phyloP scores from a whole-genome alignment of 1,140 invertebrate species.

The Drosophila littoralis region DNA sequence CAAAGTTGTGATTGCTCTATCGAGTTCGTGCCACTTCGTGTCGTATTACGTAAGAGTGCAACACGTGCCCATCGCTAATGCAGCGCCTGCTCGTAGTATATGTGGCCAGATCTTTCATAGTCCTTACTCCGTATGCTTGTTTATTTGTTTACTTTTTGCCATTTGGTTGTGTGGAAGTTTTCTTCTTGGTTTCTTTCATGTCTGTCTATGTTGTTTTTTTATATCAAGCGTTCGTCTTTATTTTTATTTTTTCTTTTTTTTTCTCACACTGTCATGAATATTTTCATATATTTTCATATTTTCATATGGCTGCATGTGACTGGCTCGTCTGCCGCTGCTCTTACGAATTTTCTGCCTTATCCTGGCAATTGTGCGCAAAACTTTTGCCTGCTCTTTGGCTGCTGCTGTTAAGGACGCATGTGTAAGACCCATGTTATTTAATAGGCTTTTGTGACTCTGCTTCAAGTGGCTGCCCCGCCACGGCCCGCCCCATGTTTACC shows the following conservation, averaged over 20 bases:
- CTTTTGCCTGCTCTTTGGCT: conserved; percentile 48
- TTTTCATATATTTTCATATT: conserved; percentile 82
- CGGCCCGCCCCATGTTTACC: not conserved
- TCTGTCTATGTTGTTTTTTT: conserved; percentile 21
- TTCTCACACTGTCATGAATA: conserved; percentile 59
- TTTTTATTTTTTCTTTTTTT: conserved; percentile 18
- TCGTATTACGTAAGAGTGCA: not conserved
- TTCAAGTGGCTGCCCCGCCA: conserved; percentile 30
- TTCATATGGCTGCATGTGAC: conserved; percentile 52
- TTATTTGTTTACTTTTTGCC: conserved; percentile 79
- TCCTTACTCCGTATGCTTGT: conserved; percentile 37
- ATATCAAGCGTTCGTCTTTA: conserved; percentile 13
- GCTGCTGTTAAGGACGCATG: conserved; percentile 54
- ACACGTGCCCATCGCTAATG: conserved; percentile 8
- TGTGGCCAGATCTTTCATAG: conserved; percentile 19
- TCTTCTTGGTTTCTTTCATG: conserved; percentile 33
- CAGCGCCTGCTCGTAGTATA: conserved; percentile 9
- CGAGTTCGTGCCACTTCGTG: not conserved
- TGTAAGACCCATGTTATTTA: conserved; percentile 78
- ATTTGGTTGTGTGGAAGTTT: conserved; percentile 61
- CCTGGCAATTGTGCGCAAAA: conserved; percentile 73
- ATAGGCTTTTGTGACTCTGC: conserved; percentile 75
- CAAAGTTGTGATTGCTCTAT: no score
- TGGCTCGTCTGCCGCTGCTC: conserved; percentile 20
- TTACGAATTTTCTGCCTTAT: conserved; percentile 42